Conservation (phyloP, 2,113 vertebrate genomes). For the Variabilichromis moorii region DNA sequence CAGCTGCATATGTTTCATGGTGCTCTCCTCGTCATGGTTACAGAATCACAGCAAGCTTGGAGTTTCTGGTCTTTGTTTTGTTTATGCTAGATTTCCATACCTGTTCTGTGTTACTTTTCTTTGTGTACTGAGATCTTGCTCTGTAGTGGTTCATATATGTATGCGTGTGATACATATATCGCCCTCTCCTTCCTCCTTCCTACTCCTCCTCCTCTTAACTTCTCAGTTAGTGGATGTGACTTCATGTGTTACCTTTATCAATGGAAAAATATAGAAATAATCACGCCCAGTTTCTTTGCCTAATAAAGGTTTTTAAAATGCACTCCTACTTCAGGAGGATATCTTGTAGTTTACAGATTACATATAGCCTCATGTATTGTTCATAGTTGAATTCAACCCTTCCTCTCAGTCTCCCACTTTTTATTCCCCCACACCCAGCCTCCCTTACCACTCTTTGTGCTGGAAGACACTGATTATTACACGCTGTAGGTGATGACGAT, state of each 20-base stretch:
- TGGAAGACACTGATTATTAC: slow-evolving; percentile 67
- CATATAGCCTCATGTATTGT: slow-evolving; percentile 31
- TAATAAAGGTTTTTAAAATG: slow-evolving; percentile 1
- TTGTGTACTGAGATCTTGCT: slow-evolving; percentile 64
- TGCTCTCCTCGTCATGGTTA: slow-evolving; percentile 86
- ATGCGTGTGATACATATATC: slow-evolving; percentile 72
- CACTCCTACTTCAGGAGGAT: slow-evolving; percentile 10
- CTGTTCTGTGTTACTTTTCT: slow-evolving; percentile 65
- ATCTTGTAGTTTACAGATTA: slow-evolving; percentile 28
- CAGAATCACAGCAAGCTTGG: slow-evolving; percentile 88
- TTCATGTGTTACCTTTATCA: slow-evolving; percentile 34
- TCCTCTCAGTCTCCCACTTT: slow-evolving; percentile 21
- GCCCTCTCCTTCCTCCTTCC: slow-evolving; percentile 48
- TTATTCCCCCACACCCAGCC: background rate
- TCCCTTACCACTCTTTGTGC: slow-evolving; percentile 45
- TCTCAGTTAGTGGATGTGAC: slow-evolving; percentile 51
- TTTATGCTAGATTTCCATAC: slow-evolving; percentile 71
- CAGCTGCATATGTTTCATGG: slow-evolving; percentile 72
- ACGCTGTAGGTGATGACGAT: slow-evolving; percentile 64
- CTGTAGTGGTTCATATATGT: slow-evolving; percentile 71
- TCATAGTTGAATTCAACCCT: slow-evolving; percentile 12
- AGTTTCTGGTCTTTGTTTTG: slow-evolving; percentile 72
- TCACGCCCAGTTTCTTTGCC: slow-evolving; percentile 3
- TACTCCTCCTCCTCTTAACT: slow-evolving; percentile 41
- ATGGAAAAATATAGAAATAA: background rate